Percentiles rank a stretch among this genome's conserved stretches.
These are phyloP conservation scores for Aromia moschata DNA, from an alignment of 2,888 invertebrate species.

Conservation along the genomic window DNA sequence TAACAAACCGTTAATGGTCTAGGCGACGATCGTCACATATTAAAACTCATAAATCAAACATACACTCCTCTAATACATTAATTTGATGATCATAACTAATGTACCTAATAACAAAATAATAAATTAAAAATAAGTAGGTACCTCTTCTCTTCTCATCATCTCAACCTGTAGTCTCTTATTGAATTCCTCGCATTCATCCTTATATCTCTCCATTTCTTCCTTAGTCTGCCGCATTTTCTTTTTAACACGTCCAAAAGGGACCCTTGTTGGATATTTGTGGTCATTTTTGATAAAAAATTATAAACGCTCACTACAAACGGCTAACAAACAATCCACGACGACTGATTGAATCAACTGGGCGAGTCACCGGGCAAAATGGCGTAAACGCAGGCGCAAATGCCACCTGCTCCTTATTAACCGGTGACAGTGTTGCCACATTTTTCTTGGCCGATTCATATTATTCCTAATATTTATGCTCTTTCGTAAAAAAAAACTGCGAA, in stretches of 20 bases:
- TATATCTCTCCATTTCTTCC: constrained; percentile 98
- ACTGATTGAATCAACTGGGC: constrained; percentile 57
- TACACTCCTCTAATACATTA: no score
- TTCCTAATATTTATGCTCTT: no score
- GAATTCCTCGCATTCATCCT: constrained; percentile 96
- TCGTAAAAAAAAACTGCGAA: no score
- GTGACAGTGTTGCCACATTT: no score
- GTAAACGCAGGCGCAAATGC: constrained; percentile 55
- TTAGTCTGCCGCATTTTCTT: constrained; percentile 99
- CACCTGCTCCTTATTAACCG: constrained; percentile 46
- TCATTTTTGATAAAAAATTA: constrained; percentile 68
- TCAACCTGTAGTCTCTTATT: constrained; percentile 95
- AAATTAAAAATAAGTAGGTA: constrained; percentile 61
- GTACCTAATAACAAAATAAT: not conserved
- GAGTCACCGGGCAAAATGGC: constrained; percentile 62
- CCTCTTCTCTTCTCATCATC: constrained; percentile 97
- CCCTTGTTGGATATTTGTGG: constrained; percentile 90
- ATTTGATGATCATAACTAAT: no score
- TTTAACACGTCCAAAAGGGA: constrained; percentile 95
- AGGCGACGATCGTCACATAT: no score
- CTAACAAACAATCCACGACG: constrained; percentile 25
- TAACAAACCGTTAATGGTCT: no score
- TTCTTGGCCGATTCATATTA: no score
- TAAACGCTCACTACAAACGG: constrained; percentile 35
- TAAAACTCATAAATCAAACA: no score